Evolutionary conservation across 2,888 invertebrate species (phyloP), one percentile per base, ranked within the genome.

Genomic region (Ditula angustiorana): DNA sequence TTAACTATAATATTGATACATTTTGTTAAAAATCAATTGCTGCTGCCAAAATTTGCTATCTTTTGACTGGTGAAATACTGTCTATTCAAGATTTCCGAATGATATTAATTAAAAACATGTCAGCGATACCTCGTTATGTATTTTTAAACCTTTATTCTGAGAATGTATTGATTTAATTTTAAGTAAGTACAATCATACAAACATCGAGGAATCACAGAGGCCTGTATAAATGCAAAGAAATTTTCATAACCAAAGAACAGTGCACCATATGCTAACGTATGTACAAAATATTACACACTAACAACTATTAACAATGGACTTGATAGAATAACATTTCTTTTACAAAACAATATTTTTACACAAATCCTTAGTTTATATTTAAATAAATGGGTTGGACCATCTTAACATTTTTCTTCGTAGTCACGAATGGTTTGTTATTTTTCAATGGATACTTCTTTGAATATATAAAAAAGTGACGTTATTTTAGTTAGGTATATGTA

Each of bases 261-360:
- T 90, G 91, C 91, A 90, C 89, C 90, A 70, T 75, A 79, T 83
- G 83, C 79, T 75, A 71, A 69, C 66, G 76, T 75, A 73, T 92
- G 82, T 92, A 92, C 91, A 92, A 77, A 81, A 87, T 92, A 71
- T 76, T 84, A 84, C 74, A 35, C 59, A 67, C 88, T 90, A 89
- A 87, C 85, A 86, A 83, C 74, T 88, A 88, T 87, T 86, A 91
- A 90, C 90, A 90, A 83, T 81, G 79, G 66, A 61, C 61, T 64
- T 63, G 56, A 61, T 55, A 59, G 59, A 46, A 63, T 61, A 68
- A 68, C 60, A 64, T 52, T 66, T 59, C 44, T 50, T 53, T 69
- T 61, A 59, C 28, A 50, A 61, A 71, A 71, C 67, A 66, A 63
- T 69, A 53, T 53, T 59, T 53, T 60, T 62, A 67, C 63, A 64